These are phyloP conservation scores for Speoplatyrhinus poulsoni DNA, from an alignment of 2,113 vertebrate genomes.

Conservation along the genomic window DNA sequence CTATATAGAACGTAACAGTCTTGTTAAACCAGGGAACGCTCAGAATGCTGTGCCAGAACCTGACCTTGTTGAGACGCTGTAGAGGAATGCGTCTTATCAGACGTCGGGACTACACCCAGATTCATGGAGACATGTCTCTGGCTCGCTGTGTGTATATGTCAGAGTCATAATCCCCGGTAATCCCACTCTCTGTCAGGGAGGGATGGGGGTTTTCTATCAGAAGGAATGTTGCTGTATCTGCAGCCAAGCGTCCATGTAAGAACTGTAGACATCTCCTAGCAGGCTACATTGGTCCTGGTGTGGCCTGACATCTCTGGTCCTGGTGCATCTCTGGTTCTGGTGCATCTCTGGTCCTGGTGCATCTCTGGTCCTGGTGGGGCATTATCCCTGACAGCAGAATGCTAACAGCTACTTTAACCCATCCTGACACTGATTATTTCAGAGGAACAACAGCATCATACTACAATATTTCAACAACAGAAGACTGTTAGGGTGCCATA, in stretches of 20 bases:
- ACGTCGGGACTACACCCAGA: slow-evolving; percentile 60
- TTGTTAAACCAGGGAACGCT: too few species aligned
- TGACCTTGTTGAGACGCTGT: slow-evolving; percentile 7
- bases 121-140: slow-evolving; percentile 63
- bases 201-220: slow-evolving; percentile 37
- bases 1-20: too few species aligned
- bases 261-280: slow-evolving; percentile 27
- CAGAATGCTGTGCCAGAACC: too few species aligned
- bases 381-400: too few species aligned
- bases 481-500: too few species aligned
- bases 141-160: slow-evolving; percentile 35
- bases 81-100: slow-evolving; percentile 45
- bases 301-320: not conserved
- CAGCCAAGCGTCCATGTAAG: slow-evolving; percentile 17
- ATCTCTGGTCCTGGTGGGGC: too few species aligned
- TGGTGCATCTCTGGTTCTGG: too few species aligned
- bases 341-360: not conserved
- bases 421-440: too few species aligned
- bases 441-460: too few species aligned
- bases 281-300: not conserved
- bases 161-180: slow-evolving; percentile 60
- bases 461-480: too few species aligned
- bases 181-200: slow-evolving; percentile 26
- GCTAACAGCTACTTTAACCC: too few species aligned
- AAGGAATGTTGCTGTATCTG: slow-evolving; percentile 46